Evolutionary conservation across 2,113 vertebrate species (phyloP), one percentile per base, ranked within the genome.

Genomic region (Falco punctatus): DNA sequence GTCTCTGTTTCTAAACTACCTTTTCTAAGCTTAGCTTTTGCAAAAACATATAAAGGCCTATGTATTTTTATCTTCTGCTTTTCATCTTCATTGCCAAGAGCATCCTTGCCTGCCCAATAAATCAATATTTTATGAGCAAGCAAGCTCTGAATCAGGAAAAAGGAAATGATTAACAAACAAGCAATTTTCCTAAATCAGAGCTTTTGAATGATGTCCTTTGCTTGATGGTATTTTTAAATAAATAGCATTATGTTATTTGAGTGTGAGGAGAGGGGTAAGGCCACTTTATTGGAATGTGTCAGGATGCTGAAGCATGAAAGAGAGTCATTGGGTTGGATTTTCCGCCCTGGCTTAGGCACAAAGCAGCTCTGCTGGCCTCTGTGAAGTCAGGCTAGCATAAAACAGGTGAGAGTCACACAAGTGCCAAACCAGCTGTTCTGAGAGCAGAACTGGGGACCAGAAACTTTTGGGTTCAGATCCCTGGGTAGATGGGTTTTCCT

Each of bases 151-250:
- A 82, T 88, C 91, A 94, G 86, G 86, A 86, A 84, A 87, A 88
- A 78, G 49, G 46, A 98, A 94, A 84, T 91, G 11, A 91, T 94
- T 88, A 90, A 88, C 83, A 96, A 97, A 96, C 75, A 97, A 85
- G 58, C 61, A 82, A 69, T 94, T 97, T 95, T 96, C 91, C 90
- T 93, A 96, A 95, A 93, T 88, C 81, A 92, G 73, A 95, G 86
- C 44, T 72, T 91, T 85, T 92, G 70, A 83, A 88, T 92, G 46
- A 90, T 61, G 42, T 85, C 67, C 49, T 91, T 93, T 92, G 57
- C 71, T 67, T 59, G 44, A 87, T 27, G 22, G 75, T 54, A 89
- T 84, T 96, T 95, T 93, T 21, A 94, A 95, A 91, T 83, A 97
- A 90, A 95, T 66, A 74, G 64, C 65, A 92, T 87, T 93, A 54